These are phyloP conservation scores for Pseudomyrmex sp. DNA, from an alignment of 1,140 invertebrate species.

Conservation along the genomic window DNA sequence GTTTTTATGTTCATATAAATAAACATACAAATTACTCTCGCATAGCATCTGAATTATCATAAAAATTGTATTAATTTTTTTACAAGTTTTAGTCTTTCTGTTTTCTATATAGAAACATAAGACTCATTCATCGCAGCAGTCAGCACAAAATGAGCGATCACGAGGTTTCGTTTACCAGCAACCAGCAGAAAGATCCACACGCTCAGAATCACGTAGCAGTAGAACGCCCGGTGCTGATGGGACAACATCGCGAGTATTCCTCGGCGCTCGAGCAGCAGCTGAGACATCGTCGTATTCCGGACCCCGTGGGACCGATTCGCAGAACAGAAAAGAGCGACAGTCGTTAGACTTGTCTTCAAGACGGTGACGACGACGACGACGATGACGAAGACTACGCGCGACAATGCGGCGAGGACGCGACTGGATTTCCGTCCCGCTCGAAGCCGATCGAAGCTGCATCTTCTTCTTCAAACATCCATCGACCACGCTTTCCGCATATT, in stretches of 20 bases:
- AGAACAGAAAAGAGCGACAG: not conserved
- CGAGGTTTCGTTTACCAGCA: constrained; percentile 86
- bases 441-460: constrained; percentile 46
- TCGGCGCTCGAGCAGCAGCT: constrained; percentile 29
- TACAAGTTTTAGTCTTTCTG: not conserved
- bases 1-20: too few species aligned
- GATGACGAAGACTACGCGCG: constrained; percentile 35
- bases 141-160: not conserved
- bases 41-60: too few species aligned
- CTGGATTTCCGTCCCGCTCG: constrained; percentile 40
- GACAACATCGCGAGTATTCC: constrained; percentile 86
- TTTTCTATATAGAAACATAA: too few species aligned
- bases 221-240: constrained; percentile 90
- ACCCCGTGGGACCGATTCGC: constrained; percentile 46
- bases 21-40: too few species aligned
- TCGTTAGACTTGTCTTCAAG: not conserved
- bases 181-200: constrained; percentile 92
- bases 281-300: not conserved
- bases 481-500: constrained; percentile 49
- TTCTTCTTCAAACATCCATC: constrained; percentile 51
- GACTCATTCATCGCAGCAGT: not conserved
- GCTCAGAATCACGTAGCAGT: constrained; percentile 91
- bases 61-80: not conserved
- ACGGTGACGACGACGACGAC: constrained; percentile 27
- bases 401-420: constrained; percentile 41